phyloP scores from a whole-genome alignment of 1,140 invertebrate species.

The Drosophila watanabei region DNA sequence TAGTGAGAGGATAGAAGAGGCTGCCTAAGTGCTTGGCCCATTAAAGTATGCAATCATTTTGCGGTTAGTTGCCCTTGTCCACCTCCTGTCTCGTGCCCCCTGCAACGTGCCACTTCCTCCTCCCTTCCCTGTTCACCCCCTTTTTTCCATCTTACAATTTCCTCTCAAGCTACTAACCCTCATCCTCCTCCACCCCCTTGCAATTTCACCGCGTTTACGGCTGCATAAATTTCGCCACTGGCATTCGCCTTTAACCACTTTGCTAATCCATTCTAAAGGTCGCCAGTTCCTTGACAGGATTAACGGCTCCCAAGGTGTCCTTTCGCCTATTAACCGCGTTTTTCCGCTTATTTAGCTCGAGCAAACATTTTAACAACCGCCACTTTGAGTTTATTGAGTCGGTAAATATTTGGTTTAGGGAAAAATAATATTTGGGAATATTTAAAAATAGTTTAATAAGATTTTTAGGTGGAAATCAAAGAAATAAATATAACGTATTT shows the following conservation, averaged over 20 bases:
- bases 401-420: neutral
- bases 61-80: conserved; percentile 54
- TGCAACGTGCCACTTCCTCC: neutral
- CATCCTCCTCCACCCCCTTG: neutral
- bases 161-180: neutral
- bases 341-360: conserved; percentile 2
- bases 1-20: conserved; percentile 12
- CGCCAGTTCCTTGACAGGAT: conserved; percentile 40
- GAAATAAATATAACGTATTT: neutral
- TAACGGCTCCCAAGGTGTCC: conserved; percentile 27
- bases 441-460: neutral
- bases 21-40: conserved; percentile 77
- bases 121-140: neutral
- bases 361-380: neutral
- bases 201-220: conserved; percentile 9
- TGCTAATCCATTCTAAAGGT: conserved; percentile 28
- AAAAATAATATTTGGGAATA: neutral
- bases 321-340: neutral
- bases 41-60: conserved; percentile 84
- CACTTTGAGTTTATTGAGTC: neutral
- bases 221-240: conserved; percentile 52
- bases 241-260: conserved; percentile 33
- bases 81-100: neutral
- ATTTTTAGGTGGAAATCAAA: neutral
- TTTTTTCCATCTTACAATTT: conserved; percentile 6